Conservation (phyloP, 2,113 vertebrate genomes). For the Nothocercus nigrocapillus region DNA sequence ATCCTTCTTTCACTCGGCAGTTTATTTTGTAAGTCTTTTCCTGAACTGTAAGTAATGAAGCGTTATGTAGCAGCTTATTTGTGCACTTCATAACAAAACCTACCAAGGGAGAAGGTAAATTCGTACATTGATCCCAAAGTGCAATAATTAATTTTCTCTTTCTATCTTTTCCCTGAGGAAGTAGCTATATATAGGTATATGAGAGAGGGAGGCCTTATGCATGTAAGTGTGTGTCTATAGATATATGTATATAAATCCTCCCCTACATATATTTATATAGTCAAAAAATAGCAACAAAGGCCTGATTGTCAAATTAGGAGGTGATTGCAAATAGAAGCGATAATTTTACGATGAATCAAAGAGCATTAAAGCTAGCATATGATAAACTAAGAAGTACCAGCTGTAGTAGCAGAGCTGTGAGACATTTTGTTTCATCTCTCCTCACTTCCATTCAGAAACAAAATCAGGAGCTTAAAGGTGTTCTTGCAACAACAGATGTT, state of each 20-base stretch:
- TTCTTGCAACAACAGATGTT: slow-evolving; percentile 29
- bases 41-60: not conserved
- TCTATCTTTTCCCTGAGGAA: not conserved
- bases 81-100: not conserved
- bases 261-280: not conserved
- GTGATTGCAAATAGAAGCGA: not conserved
- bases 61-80: not conserved
- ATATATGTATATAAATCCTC: too few species aligned
- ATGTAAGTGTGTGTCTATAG: too few species aligned
- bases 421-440: slow-evolving; percentile 55
- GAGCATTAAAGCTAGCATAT: slow-evolving; percentile 18
- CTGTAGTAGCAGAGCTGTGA: slow-evolving; percentile 48
- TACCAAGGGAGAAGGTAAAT: not conserved
- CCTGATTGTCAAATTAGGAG: slow-evolving; percentile 21
- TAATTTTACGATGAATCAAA: slow-evolving; percentile 47
- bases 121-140: not conserved
- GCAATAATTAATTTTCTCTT: not conserved
- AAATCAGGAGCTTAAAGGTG: slow-evolving; percentile 66
- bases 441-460: slow-evolving; percentile 34
- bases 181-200: not conserved
- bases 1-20: slow-evolving; percentile 81
- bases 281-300: not conserved
- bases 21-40: slow-evolving; percentile 81
- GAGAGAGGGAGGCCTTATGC: not conserved
- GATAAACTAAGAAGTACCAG: slow-evolving; percentile 28